Conservation (phyloP, 2,797 vertebrate species). For the Tarsius wallacei region DNA sequence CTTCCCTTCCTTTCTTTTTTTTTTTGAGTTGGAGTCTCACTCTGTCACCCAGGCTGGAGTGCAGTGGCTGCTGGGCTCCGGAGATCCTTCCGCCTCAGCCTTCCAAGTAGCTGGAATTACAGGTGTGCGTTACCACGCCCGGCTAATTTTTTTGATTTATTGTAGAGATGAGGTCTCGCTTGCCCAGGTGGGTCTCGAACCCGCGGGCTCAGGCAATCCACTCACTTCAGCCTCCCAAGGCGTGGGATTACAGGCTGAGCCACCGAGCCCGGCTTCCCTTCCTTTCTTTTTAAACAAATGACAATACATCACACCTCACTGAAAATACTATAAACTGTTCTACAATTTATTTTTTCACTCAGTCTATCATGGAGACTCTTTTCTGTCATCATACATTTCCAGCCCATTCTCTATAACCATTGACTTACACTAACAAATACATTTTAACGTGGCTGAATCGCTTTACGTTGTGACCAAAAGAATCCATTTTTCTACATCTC, state of each 20-base stretch:
- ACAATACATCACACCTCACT: background rate
- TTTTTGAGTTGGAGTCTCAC: too few relatives aligned
- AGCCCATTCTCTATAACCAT: background rate
- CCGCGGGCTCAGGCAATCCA: too few relatives aligned
- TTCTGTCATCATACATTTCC: background rate
- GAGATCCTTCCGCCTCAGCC: too few relatives aligned
- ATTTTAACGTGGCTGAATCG: constrained; percentile 5
- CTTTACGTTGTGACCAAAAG: background rate
- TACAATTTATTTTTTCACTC: background rate
- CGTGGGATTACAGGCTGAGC: too few relatives aligned
- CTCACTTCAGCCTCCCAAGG: too few relatives aligned
- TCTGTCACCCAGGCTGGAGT: too few relatives aligned
- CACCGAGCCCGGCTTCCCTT: background rate
- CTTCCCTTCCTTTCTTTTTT: background rate
- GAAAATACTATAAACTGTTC: background rate
- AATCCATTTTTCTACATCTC: constrained; percentile 18
- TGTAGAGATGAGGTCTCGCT: too few relatives aligned
- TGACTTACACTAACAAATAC: background rate
- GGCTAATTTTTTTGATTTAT: too few relatives aligned
- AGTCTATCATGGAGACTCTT: background rate
- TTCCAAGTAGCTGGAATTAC: too few relatives aligned
- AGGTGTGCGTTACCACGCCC: too few relatives aligned
- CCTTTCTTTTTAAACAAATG: background rate
- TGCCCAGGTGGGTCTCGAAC: too few relatives aligned
- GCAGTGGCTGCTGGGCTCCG: too few relatives aligned